Conservation (phyloP, 2,797 vertebrate species). For the Lacerta bilineata region DNA sequence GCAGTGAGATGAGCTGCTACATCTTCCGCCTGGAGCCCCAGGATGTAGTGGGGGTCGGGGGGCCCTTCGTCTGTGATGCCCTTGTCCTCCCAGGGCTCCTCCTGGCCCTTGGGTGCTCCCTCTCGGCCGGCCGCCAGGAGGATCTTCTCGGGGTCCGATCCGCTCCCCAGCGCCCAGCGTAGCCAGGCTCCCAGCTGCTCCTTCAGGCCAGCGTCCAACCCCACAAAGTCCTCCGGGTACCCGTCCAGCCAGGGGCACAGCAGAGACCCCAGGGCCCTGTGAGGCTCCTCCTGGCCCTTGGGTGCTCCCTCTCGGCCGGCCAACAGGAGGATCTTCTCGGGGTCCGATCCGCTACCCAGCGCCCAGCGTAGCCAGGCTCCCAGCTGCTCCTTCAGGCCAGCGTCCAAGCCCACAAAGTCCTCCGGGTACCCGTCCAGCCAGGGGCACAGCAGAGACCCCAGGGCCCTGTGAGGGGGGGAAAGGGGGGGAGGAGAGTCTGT, state of each 20-base stretch:
- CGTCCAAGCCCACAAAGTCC: constrained; percentile 84
- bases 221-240: constrained; percentile 88
- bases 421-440: constrained; percentile 91
- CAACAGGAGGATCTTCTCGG: constrained; percentile 55
- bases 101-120: not conserved
- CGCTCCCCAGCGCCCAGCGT: constrained; percentile 71
- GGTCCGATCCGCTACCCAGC: constrained; percentile 45
- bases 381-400: constrained; percentile 83
- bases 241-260: constrained; percentile 89
- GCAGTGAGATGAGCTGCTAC: constrained; percentile 92
- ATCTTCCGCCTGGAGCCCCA: constrained; percentile 86
- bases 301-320: not conserved
- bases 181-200: constrained; percentile 84
- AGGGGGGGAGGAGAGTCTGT: too few species aligned
- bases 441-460: constrained; percentile 86
- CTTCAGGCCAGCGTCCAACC: constrained; percentile 80
- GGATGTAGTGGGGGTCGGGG: constrained; percentile 85
- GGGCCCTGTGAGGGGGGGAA: constrained; percentile 77
- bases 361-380: constrained; percentile 81
- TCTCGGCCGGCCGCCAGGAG: constrained; percentile 49
- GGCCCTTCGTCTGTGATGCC: constrained; percentile 45
- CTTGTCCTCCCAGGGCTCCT: too few species aligned
- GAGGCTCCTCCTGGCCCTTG: not conserved
- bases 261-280: constrained; percentile 86
- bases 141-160: not conserved